A percentile compares a stretch with the other conserved stretches of the same genome.
Evolutionary conservation across 2,888 invertebrate species (phyloP).

Genomic region (Chirona hameri): DNA sequence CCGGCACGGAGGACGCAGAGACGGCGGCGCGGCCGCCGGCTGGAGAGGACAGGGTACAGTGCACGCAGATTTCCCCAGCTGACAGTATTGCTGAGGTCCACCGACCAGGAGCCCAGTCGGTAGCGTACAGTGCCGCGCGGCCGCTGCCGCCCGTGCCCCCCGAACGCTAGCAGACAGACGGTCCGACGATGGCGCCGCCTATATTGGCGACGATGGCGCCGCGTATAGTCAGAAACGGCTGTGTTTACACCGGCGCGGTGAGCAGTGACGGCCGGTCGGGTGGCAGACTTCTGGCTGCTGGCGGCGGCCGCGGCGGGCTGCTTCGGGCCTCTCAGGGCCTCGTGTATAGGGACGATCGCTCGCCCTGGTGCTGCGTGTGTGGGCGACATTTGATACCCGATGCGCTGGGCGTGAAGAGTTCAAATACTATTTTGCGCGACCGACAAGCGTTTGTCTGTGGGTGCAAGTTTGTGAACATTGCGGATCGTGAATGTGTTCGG

Average conservation of each 20-base stretch:
- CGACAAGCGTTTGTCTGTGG: too few relatives aligned
- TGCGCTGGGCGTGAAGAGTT: too few relatives aligned
- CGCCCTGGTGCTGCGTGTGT: too few relatives aligned
- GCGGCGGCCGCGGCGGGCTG: neutral
- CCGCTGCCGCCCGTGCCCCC: constrained; percentile 38
- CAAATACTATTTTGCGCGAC: too few relatives aligned
- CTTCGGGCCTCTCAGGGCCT: too few relatives aligned
- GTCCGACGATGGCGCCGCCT: too few relatives aligned
- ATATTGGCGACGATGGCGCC: neutral
- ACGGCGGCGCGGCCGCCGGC: constrained; percentile 8
- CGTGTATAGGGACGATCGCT: too few relatives aligned
- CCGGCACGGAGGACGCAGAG: constrained; percentile 30
- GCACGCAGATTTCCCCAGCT: neutral
- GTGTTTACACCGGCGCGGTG: neutral
- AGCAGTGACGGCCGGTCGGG: neutral
- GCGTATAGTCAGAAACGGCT: neutral
- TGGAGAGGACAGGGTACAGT: neutral
- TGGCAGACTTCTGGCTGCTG: too few relatives aligned
- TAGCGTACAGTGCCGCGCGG: constrained; percentile 30
- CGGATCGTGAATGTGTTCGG: too few relatives aligned
- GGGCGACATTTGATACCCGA: too few relatives aligned
- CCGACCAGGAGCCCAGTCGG: constrained; percentile 29
- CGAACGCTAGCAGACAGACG: neutral
- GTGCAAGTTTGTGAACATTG: too few relatives aligned
- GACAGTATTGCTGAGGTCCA: constrained; percentile 29